A percentile compares a stretch with the other conserved stretches of the same genome.
phyloP scores from a whole-genome alignment of 2,113 vertebrate species.

The Spermophilus dauricus region DNA sequence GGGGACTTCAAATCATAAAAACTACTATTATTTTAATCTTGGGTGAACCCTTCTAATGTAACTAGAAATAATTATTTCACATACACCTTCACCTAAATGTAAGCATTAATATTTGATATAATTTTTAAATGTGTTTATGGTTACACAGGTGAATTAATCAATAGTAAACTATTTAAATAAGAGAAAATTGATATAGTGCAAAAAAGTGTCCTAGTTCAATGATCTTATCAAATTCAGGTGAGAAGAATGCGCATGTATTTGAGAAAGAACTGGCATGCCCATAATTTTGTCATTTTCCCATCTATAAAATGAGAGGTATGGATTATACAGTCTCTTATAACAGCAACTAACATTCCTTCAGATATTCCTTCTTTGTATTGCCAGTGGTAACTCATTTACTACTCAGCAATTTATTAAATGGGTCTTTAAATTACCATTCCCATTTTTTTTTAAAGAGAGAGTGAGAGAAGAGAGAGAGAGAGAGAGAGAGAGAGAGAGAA shows the following conservation, averaged over 20 bases:
- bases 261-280: not conserved
- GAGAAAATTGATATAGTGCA: not conserved
- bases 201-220: conserved; percentile 35
- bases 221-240: conserved; percentile 1
- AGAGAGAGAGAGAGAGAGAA: too few species aligned
- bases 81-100: not conserved
- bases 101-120: conserved; percentile 4
- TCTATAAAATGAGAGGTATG: not conserved
- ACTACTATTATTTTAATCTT: conserved; percentile 3
- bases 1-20: conserved; percentile 2
- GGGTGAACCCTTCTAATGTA: not conserved
- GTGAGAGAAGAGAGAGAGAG: too few species aligned
- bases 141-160: conserved; percentile 38
- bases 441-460: too few species aligned
- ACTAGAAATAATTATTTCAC: conserved; percentile 39
- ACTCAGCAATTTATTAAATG: not conserved
- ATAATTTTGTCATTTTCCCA: not conserved
- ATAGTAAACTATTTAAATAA: not conserved
- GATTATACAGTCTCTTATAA: not conserved
- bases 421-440: not conserved
- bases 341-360: not conserved
- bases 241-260: conserved; percentile 20
- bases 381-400: conserved; percentile 28
- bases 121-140: not conserved
- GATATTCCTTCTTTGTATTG: not conserved